These are phyloP conservation scores for Psophia crepitans DNA, from an alignment of 2,113 vertebrate genomes.

Conservation along the genomic window DNA sequence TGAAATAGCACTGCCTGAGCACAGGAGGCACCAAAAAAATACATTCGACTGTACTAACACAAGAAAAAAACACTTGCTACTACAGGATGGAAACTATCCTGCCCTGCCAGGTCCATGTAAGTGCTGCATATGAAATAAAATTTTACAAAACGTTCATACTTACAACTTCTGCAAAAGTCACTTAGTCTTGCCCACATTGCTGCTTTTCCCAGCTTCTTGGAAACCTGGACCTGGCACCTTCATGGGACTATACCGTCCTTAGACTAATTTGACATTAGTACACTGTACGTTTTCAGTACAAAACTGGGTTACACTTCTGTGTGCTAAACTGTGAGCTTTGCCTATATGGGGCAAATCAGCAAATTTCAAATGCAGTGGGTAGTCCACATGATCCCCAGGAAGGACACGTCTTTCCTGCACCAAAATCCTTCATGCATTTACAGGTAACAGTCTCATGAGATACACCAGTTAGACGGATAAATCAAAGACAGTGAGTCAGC, in stretches of 20 bases:
- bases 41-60: not conserved
- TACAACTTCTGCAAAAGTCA: not conserved
- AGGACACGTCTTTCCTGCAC: not conserved
- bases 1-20: not conserved
- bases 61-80: not conserved
- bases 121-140: not conserved
- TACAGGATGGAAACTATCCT: not conserved
- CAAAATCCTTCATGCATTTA: not conserved
- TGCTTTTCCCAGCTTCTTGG: not conserved
- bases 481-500: not conserved
- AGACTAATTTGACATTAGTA: not conserved
- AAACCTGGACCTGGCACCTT: not conserved
- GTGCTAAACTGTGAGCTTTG: not conserved
- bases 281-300: not conserved
- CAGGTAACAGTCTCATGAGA: not conserved
- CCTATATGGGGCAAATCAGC: not conserved
- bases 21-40: not conserved
- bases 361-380: not conserved
- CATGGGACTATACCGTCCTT: fast-evolving
- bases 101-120: not conserved
- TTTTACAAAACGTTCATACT: not conserved
- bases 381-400: not conserved
- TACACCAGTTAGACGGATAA: not conserved
- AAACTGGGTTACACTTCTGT: not conserved
- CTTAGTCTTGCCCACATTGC: not conserved